phyloP scores from a whole-genome alignment of 30 jellyfish, hydroid and myxozoan species.

The Turritopsis dohrnii region DNA sequence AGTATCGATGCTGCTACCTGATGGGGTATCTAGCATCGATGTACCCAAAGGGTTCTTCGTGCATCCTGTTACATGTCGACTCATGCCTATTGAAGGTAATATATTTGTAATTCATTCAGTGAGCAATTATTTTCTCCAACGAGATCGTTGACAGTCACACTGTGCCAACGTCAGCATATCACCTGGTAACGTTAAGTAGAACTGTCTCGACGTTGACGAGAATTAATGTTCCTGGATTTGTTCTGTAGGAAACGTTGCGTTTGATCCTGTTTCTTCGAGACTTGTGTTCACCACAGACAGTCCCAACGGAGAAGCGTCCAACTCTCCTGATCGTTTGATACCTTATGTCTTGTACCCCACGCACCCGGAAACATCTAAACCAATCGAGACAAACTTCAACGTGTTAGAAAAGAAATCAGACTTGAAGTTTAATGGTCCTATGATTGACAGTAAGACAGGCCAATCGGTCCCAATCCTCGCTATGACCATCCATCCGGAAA shows the following conservation, averaged over 20 bases:
- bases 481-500: slow-evolving; percentile 88
- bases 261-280: slow-evolving; percentile 89
- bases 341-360: slow-evolving; percentile 90
- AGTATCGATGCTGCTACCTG: slow-evolving; percentile 63
- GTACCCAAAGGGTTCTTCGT: slow-evolving; percentile 80
- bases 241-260: slow-evolving; percentile 77
- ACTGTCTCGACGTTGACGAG: no score
- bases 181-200: no score
- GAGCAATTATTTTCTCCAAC: no score
- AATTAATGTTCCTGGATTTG: not conserved
- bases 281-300: slow-evolving; percentile 83
- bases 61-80: slow-evolving; percentile 87
- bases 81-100: slow-evolving; percentile 87
- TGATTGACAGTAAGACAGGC: slow-evolving; percentile 81
- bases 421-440: slow-evolving; percentile 78
- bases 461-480: slow-evolving; percentile 92
- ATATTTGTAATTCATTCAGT: no score
- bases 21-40: slow-evolving; percentile 51
- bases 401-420: slow-evolving; percentile 85
- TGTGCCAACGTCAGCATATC: no score
- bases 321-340: slow-evolving; percentile 64
- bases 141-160: not conserved
- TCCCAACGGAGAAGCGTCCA: slow-evolving; percentile 93
- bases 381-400: slow-evolving; percentile 52
- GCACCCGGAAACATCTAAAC: slow-evolving; percentile 65